These are phyloP conservation scores for Limulus polyphemus DNA, from an alignment of 2,888 invertebrate species.

Conservation along the genomic window DNA sequence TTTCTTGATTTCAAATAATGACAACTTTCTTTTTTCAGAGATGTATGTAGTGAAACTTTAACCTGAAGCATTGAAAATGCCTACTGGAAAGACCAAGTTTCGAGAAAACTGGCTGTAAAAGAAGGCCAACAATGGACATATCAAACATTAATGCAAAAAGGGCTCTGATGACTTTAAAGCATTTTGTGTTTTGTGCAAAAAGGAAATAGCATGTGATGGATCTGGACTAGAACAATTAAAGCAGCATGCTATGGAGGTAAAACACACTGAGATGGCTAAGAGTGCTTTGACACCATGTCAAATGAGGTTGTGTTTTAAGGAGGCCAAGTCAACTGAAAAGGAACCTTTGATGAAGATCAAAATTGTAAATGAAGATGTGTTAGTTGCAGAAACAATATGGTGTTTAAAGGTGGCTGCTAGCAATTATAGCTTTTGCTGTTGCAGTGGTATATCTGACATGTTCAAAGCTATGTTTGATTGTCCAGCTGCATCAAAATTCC, in stretches of 20 bases:
- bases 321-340: not conserved
- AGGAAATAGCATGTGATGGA: not conserved
- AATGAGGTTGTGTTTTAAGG: not conserved
- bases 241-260: not conserved
- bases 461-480: slow-evolving; percentile 1
- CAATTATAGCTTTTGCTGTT: not conserved
- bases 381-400: not conserved
- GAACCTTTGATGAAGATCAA: not conserved
- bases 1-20: no score
- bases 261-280: not conserved
- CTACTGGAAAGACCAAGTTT: not conserved
- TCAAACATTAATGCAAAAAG: not conserved
- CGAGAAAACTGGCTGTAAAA: not conserved
- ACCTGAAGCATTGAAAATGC: no score
- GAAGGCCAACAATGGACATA: not conserved
- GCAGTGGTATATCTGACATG: not conserved
- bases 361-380: not conserved
- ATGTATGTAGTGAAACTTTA: no score
- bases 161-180: not conserved
- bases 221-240: not conserved
- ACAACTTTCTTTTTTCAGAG: no score
- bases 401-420: not conserved
- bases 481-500: not conserved
- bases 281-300: not conserved
- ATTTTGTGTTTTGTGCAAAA: not conserved